phyloP scores from a whole-genome alignment of 2,113 vertebrate species.

The Litocranius walleri region DNA sequence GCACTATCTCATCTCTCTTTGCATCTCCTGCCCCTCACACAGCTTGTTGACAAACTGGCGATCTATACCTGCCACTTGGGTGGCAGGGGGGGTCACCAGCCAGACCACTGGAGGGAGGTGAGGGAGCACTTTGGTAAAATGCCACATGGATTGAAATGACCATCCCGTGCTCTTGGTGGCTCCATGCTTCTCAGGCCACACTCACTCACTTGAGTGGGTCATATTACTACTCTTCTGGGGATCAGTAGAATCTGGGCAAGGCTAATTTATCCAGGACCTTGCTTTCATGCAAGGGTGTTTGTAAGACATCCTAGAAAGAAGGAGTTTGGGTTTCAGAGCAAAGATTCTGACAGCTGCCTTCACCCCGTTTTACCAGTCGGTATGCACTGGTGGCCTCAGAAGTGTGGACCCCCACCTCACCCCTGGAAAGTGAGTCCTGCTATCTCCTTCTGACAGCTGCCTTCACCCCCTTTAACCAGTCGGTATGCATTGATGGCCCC shows the following conservation, averaged over 20 bases:
- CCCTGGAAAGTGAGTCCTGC: background rate
- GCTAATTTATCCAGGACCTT: background rate
- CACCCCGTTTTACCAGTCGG: background rate
- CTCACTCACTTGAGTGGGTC: background rate
- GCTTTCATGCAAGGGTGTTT: background rate
- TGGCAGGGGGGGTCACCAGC: background rate
- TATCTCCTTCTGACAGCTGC: background rate
- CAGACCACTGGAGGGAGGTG: background rate
- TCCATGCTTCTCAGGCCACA: background rate
- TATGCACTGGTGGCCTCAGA: background rate
- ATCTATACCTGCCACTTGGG: background rate
- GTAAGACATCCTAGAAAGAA: background rate
- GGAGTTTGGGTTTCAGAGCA: background rate
- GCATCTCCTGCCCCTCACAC: background rate
- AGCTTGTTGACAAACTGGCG: background rate
- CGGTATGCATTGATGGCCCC: background rate
- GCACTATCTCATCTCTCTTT: background rate
- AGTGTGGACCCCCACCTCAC: background rate
- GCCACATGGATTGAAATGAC: background rate
- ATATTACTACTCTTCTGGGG: background rate
- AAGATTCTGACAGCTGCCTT: background rate
- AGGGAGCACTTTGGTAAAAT: background rate
- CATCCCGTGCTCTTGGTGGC: background rate
- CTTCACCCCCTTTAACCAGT: background rate
- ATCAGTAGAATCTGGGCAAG: background rate